Evolutionary conservation across 1,140 invertebrate species (phyloP), one percentile per base, ranked within the genome.

Genomic region (Cataglyphis hispanica): DNA sequence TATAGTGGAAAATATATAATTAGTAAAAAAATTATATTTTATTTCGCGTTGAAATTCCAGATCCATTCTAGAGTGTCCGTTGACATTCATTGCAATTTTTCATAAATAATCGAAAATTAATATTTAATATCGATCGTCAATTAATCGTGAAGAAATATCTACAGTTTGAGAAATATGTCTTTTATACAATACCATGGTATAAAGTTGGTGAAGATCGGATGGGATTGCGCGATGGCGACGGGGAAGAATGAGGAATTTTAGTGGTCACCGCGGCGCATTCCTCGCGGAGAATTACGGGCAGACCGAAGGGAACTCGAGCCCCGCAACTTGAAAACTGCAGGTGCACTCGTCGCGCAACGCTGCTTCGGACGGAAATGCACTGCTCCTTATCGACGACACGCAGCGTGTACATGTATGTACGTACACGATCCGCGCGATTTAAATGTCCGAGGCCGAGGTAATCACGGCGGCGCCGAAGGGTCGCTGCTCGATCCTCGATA

Each of bases 241-340:
- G 11, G 19, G 67, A 77, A 46, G 19, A 67, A 22, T 67, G n/a
- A 25, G 67, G 4, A 70, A 72, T 58, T 70, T 34, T 50, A 81
- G 34, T 22, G 50, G 34, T 31, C 13, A 31, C 22, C 19, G 40
- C 22, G 31, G 69, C 40, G 61, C 89, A 91, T 91, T 89, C 87
- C 80, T 80, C 74, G 70, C 74, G 70, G 80, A 89, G 84, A 87
- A 74, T 80, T 80, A 70, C 63, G 64, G 53, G 16, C 37, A 37
- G 56, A 16, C 43, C n/a, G 46, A 66, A 50, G 40, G 56, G 43
- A 75, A 81, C 31, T 50, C 5, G 16, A 66, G 60, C 31, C 31
- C 31, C 4, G 31, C 31, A 31, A 31, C 34, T 72, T 81, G 8
- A 34, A 50, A 43, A 31, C 8, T 16, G 60, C 80, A 70, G 22